These are phyloP conservation scores for Prunella strophiata DNA, from an alignment of 2,797 vertebrate species.

Conservation along the genomic window DNA sequence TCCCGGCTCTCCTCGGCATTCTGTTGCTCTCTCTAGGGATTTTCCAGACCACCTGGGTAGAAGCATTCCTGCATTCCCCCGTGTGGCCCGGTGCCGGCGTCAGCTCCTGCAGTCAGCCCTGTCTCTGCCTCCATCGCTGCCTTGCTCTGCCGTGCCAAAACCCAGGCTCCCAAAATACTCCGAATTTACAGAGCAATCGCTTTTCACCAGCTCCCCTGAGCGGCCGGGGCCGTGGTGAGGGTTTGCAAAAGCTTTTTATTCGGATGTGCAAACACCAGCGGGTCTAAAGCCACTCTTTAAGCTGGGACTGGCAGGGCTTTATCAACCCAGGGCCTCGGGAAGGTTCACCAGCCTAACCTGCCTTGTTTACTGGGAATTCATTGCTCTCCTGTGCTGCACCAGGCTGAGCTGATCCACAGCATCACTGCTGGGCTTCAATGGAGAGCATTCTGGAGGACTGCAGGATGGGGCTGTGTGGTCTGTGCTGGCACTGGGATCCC, in stretches of 20 bases:
- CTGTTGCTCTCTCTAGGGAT: background rate
- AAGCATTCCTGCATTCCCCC: background rate
- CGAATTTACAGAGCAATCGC: background rate
- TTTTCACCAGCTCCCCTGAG: background rate
- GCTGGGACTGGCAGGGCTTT: background rate
- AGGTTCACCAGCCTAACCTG: background rate
- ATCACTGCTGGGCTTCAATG: background rate
- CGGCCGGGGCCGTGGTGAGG: background rate
- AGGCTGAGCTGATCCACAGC: accelerated
- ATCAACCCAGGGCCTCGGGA: background rate
- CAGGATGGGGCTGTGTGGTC: background rate
- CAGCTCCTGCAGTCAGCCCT: background rate
- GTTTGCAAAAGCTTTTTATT: conserved; percentile 3
- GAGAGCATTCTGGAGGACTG: background rate
- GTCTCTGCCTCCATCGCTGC: background rate
- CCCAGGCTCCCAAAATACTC: background rate
- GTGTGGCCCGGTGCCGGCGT: background rate
- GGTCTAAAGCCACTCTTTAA: background rate
- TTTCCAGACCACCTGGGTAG: conserved; percentile 63
- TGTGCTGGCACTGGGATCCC: background rate
- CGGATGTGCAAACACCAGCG: background rate
- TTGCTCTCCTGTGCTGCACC: background rate
- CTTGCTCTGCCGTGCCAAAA: background rate
- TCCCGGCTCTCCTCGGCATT: background rate
- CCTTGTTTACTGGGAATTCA: background rate